phyloP scores from a whole-genome alignment of 2,797 vertebrate genomes.

The Dipus sagitta region DNA sequence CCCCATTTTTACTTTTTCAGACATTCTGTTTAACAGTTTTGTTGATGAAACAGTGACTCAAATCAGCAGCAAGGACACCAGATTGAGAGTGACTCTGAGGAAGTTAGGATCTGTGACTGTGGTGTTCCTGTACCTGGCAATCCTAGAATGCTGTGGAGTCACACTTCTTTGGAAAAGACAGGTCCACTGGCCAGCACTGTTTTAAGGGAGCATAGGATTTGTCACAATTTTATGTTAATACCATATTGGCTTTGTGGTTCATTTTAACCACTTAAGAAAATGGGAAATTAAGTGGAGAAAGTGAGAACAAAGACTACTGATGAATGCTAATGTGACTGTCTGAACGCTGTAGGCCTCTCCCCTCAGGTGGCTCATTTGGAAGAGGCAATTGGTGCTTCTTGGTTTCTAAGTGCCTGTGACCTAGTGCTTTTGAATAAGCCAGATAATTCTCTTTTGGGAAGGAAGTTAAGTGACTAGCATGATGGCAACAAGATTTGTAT shows the following conservation, averaged over 20 bases:
- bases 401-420: conserved; percentile 31
- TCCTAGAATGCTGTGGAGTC: background rate
- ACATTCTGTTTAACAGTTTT: background rate
- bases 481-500: background rate
- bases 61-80: background rate
- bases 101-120: background rate
- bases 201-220: conserved; percentile 17
- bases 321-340: conserved; percentile 49
- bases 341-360: background rate
- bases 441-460: conserved; percentile 52
- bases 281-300: conserved; percentile 51
- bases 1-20: background rate
- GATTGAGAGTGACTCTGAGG: background rate
- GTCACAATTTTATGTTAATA: conserved; percentile 34
- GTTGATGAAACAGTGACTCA: background rate
- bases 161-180: background rate
- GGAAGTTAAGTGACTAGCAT: conserved; percentile 48
- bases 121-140: background rate
- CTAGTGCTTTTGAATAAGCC: conserved; percentile 60
- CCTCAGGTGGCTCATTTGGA: conserved; percentile 38
- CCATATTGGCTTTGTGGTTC: conserved; percentile 28
- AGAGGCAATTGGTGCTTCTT: conserved; percentile 8
- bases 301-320: conserved; percentile 54
- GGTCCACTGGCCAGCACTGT: background rate
- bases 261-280: conserved; percentile 69